phyloP scores from a whole-genome alignment of 2,888 invertebrate species.

The Spicauda simplicius region DNA sequence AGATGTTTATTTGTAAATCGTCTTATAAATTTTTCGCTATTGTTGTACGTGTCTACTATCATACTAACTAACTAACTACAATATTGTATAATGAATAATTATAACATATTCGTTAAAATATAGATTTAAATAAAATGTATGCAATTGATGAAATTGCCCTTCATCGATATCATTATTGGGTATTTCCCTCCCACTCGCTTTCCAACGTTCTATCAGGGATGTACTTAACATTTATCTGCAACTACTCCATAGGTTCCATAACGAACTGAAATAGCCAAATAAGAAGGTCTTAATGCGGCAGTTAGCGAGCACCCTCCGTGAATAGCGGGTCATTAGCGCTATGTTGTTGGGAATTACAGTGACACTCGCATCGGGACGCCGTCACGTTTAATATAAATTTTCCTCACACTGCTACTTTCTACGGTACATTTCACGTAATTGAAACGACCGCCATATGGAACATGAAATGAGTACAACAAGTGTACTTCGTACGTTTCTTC shows the following conservation, averaged over 20 bases:
- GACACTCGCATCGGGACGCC: slow-evolving; percentile 55
- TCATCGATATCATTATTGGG: neutral
- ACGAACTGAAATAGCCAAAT: slow-evolving; percentile 80
- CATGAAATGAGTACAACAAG: neutral
- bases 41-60: no score
- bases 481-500: no score
- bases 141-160: neutral
- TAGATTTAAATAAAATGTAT: no score
- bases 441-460: neutral
- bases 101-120: no score
- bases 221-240: slow-evolving; percentile 48
- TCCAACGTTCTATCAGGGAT: neutral
- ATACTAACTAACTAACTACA: no score
- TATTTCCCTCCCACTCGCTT: neutral
- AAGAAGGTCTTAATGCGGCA: slow-evolving; percentile 81
- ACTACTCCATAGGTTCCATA: slow-evolving; percentile 72
- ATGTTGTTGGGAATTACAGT: slow-evolving; percentile 77
- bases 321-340: slow-evolving; percentile 80
- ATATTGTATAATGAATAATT: no score
- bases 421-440: slow-evolving; percentile 51
- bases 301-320: slow-evolving; percentile 78
- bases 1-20: no score
- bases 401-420: slow-evolving; percentile 53
- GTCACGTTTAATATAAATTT: slow-evolving; percentile 76
- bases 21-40: no score